These are phyloP conservation scores for Corydoras sp. DNA, from an alignment of 2,113 vertebrate genomes.

Conservation along the genomic window DNA sequence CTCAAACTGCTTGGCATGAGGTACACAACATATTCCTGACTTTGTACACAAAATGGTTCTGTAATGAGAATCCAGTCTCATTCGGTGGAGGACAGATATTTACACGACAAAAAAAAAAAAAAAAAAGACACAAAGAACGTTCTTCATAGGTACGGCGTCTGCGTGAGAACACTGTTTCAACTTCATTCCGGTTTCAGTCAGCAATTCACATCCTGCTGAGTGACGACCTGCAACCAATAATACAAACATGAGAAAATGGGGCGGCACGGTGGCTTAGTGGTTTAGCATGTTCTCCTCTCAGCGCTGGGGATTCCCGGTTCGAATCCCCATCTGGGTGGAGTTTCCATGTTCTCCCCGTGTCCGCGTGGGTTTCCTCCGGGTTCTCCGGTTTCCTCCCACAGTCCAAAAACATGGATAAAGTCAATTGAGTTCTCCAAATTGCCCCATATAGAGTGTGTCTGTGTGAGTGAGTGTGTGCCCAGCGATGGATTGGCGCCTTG, in stretches of 20 bases:
- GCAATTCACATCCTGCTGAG: constrained; percentile 37
- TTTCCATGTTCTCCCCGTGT: too few species aligned
- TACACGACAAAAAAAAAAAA: constrained; percentile 6
- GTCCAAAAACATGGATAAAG: too few species aligned
- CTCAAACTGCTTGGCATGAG: constrained; percentile 30
- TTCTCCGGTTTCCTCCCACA: too few species aligned
- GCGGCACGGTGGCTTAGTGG: too few species aligned
- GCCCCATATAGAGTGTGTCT: too few species aligned
- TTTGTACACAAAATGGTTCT: constrained; percentile 17
- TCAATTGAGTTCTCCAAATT: too few species aligned
- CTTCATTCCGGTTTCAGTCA: constrained; percentile 19
- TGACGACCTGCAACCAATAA: constrained; percentile 31
- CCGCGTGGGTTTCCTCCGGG: too few species aligned
- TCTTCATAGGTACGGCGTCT: background rate
- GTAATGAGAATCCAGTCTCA: constrained; percentile 46
- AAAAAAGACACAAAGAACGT: background rate
- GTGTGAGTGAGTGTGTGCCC: too few species aligned
- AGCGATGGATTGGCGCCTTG: too few species aligned
- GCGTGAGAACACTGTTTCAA: constrained; percentile 20
- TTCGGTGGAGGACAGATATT: background rate
- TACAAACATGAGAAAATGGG: background rate
- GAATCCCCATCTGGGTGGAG: too few species aligned
- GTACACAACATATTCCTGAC: constrained; percentile 25
- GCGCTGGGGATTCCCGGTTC: too few species aligned
- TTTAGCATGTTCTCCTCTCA: too few species aligned